These are phyloP conservation scores for human DNA, from an alignment of 2,113 vertebrate species.

Conservation along the genomic window GRCh38 chr5:104562001-104562500, in stretches of 20 bases:
- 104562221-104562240: conserved; percentile 47
- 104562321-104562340: conserved; percentile 31
- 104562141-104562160: not conserved
- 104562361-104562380: conserved; percentile 9
- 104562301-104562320: conserved; percentile 55
- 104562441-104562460: not conserved
- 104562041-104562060: not conserved
- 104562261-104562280: conserved; percentile 63
- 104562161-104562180: not conserved
- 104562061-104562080: not conserved
- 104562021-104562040: not conserved
- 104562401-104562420: not conserved
- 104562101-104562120: not conserved
- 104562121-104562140: not conserved
- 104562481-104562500: conserved; percentile 5
- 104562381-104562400: not conserved
- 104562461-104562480: not conserved
- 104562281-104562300: conserved; percentile 55
- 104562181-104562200: not conserved
- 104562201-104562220: conserved; percentile 38
- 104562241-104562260: conserved; percentile 66
- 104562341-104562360: conserved; percentile 25
- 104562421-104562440: not conserved
- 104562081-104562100: not conserved
- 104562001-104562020: not conserved